Conservation (phyloP, 2,888 invertebrate species). For the Melolontha melolontha region DNA sequence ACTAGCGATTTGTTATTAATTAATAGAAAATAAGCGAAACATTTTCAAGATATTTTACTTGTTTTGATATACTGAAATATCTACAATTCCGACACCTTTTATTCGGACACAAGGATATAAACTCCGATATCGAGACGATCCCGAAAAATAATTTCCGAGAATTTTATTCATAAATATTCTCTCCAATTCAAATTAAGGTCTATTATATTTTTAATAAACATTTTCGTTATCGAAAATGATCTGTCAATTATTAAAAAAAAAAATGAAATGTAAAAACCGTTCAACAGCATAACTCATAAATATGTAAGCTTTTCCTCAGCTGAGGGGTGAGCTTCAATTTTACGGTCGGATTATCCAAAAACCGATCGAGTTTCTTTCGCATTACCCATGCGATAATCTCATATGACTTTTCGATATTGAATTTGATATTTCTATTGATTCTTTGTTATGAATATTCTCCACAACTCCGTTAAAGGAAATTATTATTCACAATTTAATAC, state of each 20-base stretch:
- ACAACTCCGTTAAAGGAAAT: not conserved
- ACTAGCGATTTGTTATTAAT: too few species aligned
- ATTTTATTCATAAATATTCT: not conserved
- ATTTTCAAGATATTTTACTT: too few species aligned
- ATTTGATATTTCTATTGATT: conserved; percentile 9
- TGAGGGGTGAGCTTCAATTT: conserved; percentile 1
- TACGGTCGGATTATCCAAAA: conserved; percentile 10
- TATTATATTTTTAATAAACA: too few species aligned
- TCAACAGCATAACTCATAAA: not conserved
- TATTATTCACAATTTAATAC: too few species aligned
- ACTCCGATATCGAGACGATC: too few species aligned
- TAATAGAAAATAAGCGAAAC: too few species aligned
- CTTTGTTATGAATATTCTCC: not conserved
- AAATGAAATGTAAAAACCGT: conserved; percentile 1
- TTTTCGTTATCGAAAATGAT: not conserved
- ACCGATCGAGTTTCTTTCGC: conserved; percentile 8
- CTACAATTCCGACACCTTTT: too few species aligned
- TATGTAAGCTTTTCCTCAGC: conserved; percentile 6
- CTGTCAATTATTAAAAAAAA: conserved; percentile 7
- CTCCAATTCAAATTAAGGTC: too few species aligned
- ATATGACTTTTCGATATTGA: conserved; percentile 18
- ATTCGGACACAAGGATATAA: too few species aligned
- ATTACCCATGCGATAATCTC: not conserved
- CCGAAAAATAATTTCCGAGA: too few species aligned
- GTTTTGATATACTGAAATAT: too few species aligned